phyloP scores from a whole-genome alignment of 1,140 invertebrate species.

The Drosophila chauvacae region DNA sequence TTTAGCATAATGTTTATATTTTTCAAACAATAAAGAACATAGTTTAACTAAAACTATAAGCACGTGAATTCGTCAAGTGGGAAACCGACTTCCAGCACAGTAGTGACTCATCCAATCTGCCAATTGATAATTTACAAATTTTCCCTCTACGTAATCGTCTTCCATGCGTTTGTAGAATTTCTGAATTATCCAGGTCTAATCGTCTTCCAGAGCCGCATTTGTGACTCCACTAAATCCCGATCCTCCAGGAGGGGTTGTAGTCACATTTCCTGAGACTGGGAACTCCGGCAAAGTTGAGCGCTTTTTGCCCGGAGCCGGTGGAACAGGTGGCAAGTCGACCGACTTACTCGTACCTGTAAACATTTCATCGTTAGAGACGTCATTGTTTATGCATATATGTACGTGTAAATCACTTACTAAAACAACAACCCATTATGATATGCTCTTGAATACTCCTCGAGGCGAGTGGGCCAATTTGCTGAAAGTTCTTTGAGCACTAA shows the following conservation, averaged over 20 bases:
- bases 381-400: conserved; percentile 16
- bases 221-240: conserved; percentile 42
- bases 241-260: conserved; percentile 15
- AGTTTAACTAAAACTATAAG: conserved; percentile 12
- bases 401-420: conserved; percentile 52
- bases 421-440: conserved; percentile 74
- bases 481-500: conserved; percentile 70
- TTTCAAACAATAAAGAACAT: conserved; percentile 15
- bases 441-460: conserved; percentile 28
- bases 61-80: background rate
- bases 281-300: conserved; percentile 61
- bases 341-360: conserved; percentile 68
- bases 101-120: conserved; percentile 40
- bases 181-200: conserved; percentile 15
- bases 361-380: conserved; percentile 12
- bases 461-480: conserved; percentile 27
- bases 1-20: conserved; percentile 7
- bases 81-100: background rate
- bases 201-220: conserved; percentile 61
- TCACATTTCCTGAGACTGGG: conserved; percentile 34
- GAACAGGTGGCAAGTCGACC: conserved; percentile 70
- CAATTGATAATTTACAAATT: conserved; percentile 26
- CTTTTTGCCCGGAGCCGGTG: conserved; percentile 56
- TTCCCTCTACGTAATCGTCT: conserved; percentile 31
- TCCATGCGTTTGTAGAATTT: too few species aligned